phyloP scores from a whole-genome alignment of 2,113 vertebrate species.

The Gobius niger region DNA sequence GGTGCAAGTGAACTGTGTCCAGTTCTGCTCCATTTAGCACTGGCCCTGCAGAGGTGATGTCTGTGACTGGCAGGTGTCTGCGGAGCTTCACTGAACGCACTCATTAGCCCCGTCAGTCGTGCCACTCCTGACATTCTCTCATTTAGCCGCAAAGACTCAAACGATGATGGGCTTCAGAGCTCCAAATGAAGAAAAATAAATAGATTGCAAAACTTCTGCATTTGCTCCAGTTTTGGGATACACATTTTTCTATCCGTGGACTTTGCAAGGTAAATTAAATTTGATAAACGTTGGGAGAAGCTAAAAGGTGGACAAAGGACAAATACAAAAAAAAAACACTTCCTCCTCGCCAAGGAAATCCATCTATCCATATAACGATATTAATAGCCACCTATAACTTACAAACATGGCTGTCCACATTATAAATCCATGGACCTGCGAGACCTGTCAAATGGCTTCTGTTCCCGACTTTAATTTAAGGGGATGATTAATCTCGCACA shows the following conservation, averaged over 20 bases:
- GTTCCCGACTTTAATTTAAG: constrained; percentile 36
- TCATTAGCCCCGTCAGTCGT: constrained; percentile 6
- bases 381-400: background rate
- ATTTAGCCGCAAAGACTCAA: background rate
- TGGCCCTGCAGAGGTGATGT: background rate
- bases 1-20: background rate
- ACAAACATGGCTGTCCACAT: constrained; percentile 14
- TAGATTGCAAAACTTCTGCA: background rate
- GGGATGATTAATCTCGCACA: constrained; percentile 33
- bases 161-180: background rate
- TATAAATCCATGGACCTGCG: constrained; percentile 29
- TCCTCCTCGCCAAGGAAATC: background rate
- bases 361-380: background rate
- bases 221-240: background rate
- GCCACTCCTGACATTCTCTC: background rate
- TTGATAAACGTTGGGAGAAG: no score
- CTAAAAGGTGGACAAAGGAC: no score
- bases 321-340: no score
- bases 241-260: no score
- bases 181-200: background rate
- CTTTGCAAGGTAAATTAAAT: no score
- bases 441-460: constrained; percentile 33
- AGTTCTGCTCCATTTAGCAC: background rate
- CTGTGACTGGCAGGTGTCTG: constrained; percentile 3
- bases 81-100: background rate